Evolutionary conservation across 1,140 invertebrate species (phyloP).

Genomic region (Triops cancriformis): DNA sequence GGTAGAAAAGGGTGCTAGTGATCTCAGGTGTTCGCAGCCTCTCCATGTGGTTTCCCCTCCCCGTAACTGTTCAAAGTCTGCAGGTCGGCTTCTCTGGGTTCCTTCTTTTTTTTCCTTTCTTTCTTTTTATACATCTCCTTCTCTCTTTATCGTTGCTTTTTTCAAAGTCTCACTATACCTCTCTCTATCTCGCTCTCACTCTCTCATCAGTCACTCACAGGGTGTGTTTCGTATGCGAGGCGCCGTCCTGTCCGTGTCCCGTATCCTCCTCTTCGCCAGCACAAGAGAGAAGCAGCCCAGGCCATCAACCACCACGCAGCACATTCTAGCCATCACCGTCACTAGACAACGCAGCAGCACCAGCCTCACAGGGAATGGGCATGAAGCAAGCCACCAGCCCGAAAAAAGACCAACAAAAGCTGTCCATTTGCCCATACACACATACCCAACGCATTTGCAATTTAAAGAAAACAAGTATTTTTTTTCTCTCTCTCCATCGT

Average conservation of each 20-base stretch:
- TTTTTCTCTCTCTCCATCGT: too few relatives aligned
- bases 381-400: background rate
- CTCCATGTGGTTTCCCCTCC: background rate
- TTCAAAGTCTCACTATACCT: background rate
- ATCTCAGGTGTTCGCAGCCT: background rate
- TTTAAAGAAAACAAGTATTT: too few relatives aligned
- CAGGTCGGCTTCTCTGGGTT: background rate
- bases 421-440: too few relatives aligned
- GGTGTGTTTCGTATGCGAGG: slow-evolving; percentile 8
- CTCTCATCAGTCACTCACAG: slow-evolving; percentile 12
- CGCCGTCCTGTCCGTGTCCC: slow-evolving; percentile 11
- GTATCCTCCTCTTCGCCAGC: background rate
- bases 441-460: too few relatives aligned
- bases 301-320: slow-evolving; percentile 11
- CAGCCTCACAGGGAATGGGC: background rate
- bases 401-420: too few relatives aligned
- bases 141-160: too few relatives aligned
- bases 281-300: background rate
- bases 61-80: background rate
- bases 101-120: background rate
- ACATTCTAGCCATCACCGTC: background rate
- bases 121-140: too few relatives aligned
- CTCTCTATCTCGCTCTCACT: background rate
- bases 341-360: background rate
- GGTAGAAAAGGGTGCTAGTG: background rate